These are phyloP conservation scores for Alaudala cheleensis DNA, from an alignment of 2,113 vertebrate genomes.

Conservation along the genomic window DNA sequence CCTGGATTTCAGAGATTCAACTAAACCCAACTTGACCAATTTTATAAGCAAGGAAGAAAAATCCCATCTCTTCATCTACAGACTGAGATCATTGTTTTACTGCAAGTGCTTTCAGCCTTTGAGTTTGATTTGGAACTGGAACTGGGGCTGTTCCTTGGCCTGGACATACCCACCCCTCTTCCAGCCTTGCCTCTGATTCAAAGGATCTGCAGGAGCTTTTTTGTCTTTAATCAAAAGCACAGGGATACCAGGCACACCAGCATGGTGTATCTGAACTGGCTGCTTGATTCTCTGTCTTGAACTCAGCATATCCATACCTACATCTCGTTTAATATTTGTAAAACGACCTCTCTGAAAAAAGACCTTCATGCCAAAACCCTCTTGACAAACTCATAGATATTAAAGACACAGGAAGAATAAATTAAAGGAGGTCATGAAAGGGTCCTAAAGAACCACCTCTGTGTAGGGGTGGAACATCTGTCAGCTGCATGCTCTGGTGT, in stretches of 20 bases:
- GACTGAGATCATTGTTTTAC: not conserved
- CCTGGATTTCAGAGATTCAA: not conserved
- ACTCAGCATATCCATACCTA: not conserved
- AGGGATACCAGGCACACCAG: not conserved
- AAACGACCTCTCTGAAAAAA: not conserved
- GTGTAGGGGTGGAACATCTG: not conserved
- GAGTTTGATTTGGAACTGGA: not conserved
- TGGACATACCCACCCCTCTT: not conserved
- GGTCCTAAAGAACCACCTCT: not conserved
- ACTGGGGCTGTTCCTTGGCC: not conserved
- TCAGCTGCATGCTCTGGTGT: not conserved
- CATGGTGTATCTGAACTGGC: not conserved
- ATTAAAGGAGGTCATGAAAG: not conserved
- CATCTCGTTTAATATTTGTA: not conserved
- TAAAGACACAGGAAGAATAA: not conserved
- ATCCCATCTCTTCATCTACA: not conserved
- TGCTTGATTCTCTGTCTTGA: not conserved
- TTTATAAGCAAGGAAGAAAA: not conserved
- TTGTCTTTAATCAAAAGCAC: not conserved
- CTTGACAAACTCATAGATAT: not conserved
- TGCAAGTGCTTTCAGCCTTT: not conserved
- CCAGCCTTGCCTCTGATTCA: not conserved
- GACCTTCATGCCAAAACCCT: not conserved
- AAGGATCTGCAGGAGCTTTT: not conserved
- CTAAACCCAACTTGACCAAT: not conserved